phyloP scores from a whole-genome alignment of 2,888 invertebrate genomes.

The Oxyteleia sp. region DNA sequence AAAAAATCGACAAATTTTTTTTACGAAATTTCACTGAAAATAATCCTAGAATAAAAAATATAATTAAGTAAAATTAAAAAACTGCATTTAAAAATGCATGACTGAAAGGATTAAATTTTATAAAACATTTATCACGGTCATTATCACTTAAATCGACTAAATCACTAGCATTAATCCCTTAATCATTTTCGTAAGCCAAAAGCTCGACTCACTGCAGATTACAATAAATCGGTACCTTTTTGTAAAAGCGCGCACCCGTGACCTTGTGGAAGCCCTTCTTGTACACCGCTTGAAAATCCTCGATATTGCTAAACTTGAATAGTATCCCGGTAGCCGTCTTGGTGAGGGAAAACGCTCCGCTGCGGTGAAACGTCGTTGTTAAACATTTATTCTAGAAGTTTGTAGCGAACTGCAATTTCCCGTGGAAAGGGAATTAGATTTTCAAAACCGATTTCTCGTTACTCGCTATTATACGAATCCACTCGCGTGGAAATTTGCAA shows the following conservation, averaged over 20 bases:
- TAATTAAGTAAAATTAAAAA: too few species aligned
- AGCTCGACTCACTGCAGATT: too few species aligned
- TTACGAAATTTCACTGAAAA: too few species aligned
- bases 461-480: conserved; percentile 72
- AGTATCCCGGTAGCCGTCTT: conserved; percentile 96
- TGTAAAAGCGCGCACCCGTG: conserved; percentile 94
- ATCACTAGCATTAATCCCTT: too few species aligned
- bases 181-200: too few species aligned
- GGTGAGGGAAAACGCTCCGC: conserved; percentile 94
- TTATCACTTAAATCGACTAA: too few species aligned
- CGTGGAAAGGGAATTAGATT: conserved; percentile 72
- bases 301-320: conserved; percentile 95
- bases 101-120: too few species aligned
- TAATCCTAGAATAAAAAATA: too few species aligned
- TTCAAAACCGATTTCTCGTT: conserved; percentile 75
- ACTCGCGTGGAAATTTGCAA: conserved; percentile 72
- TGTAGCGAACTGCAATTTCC: conserved; percentile 68
- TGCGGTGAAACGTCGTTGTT: conserved; percentile 82
- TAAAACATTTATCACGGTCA: too few species aligned
- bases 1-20: too few species aligned
- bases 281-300: conserved; percentile 95
- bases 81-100: too few species aligned
- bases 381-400: conserved; percentile 73
- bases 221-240: conserved; percentile 91
- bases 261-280: conserved; percentile 96